These are phyloP conservation scores for Halictus quadricinctus DNA, from an alignment of 2,888 invertebrate genomes.

Conservation along the genomic window DNA sequence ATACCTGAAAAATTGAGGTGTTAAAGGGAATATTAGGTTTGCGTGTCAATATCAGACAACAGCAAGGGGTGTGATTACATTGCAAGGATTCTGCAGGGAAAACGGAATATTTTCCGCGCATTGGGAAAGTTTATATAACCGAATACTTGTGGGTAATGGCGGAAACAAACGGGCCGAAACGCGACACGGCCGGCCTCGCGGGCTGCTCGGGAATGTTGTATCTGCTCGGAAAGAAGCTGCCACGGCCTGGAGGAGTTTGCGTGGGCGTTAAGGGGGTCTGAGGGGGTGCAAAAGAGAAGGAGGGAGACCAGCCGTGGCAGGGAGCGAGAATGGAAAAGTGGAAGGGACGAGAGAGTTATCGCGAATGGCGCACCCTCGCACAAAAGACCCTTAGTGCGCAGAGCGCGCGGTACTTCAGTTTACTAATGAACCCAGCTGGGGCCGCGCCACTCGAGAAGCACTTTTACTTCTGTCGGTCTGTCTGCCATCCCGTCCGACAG, in stretches of 20 bases:
- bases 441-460: slow-evolving; percentile 76
- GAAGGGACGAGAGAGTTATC: slow-evolving; percentile 65
- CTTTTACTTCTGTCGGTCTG: slow-evolving; percentile 78
- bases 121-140: not conserved
- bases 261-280: not conserved
- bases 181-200: slow-evolving; percentile 4
- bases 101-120: not conserved
- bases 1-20: not conserved
- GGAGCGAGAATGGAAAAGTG: slow-evolving; percentile 48
- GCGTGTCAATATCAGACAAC: not conserved
- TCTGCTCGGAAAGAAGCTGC: slow-evolving; percentile 40
- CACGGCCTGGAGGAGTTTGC: slow-evolving; percentile 16
- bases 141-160: not conserved
- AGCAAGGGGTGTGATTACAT: not conserved
- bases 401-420: slow-evolving; percentile 74
- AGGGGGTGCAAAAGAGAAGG: not conserved
- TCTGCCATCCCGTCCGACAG: slow-evolving; percentile 63
- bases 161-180: slow-evolving; percentile 12
- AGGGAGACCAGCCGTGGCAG: not conserved
- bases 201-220: not conserved
- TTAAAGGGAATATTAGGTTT: not conserved
- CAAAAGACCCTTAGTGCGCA: slow-evolving; percentile 73
- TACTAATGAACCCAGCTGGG: slow-evolving; percentile 78
- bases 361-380: slow-evolving; percentile 69
- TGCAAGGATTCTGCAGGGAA: not conserved